Evolutionary conservation across 1,140 invertebrate genomes (phyloP), one percentile per base, ranked within the genome.

Genomic region (Apis cerana): DNA sequence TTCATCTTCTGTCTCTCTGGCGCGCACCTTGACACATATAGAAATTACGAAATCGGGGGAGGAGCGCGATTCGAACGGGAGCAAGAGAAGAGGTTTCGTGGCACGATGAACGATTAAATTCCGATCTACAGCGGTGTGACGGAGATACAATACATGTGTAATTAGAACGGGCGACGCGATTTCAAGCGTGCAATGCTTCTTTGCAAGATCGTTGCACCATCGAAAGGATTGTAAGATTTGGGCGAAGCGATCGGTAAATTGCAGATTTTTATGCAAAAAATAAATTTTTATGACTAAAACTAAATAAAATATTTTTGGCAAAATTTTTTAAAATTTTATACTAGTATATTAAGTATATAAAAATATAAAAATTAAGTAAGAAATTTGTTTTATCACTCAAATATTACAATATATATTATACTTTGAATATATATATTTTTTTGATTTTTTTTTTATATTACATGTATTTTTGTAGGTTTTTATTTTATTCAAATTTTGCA

Each of bases 11-110:
- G 23, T 58, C 69, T 84, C n/a, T 23, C 17, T 19, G 27, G 1
- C 52, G 9, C 48, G 61, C 78, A 89, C 87, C 88, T 89, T 89
- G 88, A 89, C 88, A 89, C 71, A 84, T 79, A 89, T 89, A 84
- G 84, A 88, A 89, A 88, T 89, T 86, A 65, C 84, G 79, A 86
- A 89, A 89, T 71, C 21, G 33, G 23, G 19, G 33, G 68, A 62
- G 70, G 59, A 71, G 65, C 27, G 75, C 75, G 58, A 11, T 80
- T 65, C 75, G 43, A 88, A 80, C 62, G 84, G 2, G 85, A 86
- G 85, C 72, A 88, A 75, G 19, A 13, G 69, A 82, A 13, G 69
- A 82, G 67, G 23, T 56, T 59, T 70, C 78, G 71, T 80, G 19
- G 74, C 54, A 48, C 7, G 21, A 27, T 52, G 61, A 43, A 43